phyloP scores from a whole-genome alignment of 1,140 invertebrate species.

The Magallana ariakensis region DNA sequence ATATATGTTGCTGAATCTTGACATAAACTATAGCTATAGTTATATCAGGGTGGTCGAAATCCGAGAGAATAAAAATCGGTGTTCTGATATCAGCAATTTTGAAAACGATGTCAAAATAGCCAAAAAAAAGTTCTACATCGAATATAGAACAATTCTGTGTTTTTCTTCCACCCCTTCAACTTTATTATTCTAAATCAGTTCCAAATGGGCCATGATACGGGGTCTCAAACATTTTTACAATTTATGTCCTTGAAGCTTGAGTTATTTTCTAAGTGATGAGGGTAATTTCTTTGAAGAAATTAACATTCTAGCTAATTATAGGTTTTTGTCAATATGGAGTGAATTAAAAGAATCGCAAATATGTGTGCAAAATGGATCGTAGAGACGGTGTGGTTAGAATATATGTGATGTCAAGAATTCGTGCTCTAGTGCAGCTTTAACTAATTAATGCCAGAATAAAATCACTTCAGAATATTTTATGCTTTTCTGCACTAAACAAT shows the following conservation, averaged over 20 bases:
- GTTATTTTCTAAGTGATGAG: neutral
- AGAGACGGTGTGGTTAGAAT: no score
- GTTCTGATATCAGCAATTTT: no score
- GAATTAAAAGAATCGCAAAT: neutral
- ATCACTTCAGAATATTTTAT: neutral
- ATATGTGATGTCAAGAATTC: no score
- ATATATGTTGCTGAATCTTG: no score
- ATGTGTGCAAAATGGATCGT: no score
- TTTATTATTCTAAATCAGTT: neutral
- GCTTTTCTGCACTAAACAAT: neutral
- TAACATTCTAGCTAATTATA: neutral
- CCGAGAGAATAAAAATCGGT: no score
- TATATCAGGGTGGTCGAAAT: no score
- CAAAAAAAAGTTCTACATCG: no score
- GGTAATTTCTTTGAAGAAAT: constrained; percentile 4
- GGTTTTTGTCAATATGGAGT: neutral
- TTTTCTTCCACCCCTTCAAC: neutral
- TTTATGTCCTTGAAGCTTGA: neutral
- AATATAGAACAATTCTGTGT: no score
- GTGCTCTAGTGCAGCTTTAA: neutral
- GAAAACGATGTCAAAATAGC: no score
- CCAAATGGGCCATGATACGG: neutral
- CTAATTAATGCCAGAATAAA: neutral
- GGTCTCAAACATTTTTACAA: neutral
- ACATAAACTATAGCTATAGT: no score